Evolutionary conservation across 2,888 invertebrate genomes (phyloP), one percentile per base, ranked within the genome.

Genomic region (Chrysolina americana): DNA sequence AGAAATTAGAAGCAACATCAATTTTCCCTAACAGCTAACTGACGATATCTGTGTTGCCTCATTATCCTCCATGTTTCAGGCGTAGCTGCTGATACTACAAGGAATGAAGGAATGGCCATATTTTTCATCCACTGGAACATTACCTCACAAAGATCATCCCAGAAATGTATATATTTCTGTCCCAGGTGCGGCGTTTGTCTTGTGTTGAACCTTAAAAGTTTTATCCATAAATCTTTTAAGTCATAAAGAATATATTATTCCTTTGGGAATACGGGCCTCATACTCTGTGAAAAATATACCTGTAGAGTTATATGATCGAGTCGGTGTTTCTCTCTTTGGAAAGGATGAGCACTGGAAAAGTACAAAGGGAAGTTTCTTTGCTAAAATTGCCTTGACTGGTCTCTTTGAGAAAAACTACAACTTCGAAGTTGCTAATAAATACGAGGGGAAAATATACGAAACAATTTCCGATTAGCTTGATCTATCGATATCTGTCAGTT

Each of bases 191-290:
- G 79, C 80, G 82, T 82, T 82, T 82, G 80, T 81, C 81, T 80
- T 78, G 75, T 77, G 81, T 80, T 79, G 78, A 79, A 81, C 78
- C 77, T 76, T 74, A 75, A 80, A 82, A 83, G 71, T 83, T 83
- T 82, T 81, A 81, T 79, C 82, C 81, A 83, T 83, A 83, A 83
- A 83, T 83, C 83, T 83, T 80, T 75, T 71, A 73, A 75, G 79
- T 78, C 77, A 82, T 83, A 83, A 83, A 83, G 81, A 83, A 83
- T 81, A 81, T 83, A 83, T 82, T 79, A 81, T 81, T 79, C 82
- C 81, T 78, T 71, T 73, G 81, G 82, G 81, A 78, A 72, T 76
- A 70, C 73, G 78, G 71, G 78, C 80, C 78, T 80, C 80, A 79
- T 81, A 80, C 81, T 81, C 81, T 76, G 79, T 79, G 80, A 79